A percentile compares a stretch with the other conserved stretches of the same genome.
Conservation (phyloP, 2,113 vertebrate species). For the Pomatorhinus ruficollis region DNA sequence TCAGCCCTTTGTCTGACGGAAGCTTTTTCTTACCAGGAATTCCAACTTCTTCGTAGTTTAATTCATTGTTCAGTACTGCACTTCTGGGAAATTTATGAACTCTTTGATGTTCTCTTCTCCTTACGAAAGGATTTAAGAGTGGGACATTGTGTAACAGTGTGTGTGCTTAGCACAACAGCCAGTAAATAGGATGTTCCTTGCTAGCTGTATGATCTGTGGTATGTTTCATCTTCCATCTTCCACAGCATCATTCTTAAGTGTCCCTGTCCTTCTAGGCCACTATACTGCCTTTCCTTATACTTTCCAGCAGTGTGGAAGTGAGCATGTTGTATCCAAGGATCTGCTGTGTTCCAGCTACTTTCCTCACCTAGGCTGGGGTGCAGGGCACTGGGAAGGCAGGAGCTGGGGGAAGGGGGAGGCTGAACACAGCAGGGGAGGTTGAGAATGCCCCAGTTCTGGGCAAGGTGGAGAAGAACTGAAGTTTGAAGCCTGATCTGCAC, state of each 20-base stretch:
- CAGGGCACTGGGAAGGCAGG: rapidly evolving
- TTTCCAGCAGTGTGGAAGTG: neutral
- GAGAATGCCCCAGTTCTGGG: neutral
- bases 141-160: neutral
- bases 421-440: rapidly evolving
- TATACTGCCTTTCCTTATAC: neutral
- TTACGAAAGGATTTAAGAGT: neutral
- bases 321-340: neutral
- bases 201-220: neutral
- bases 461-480: neutral
- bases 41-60: conserved; percentile 34
- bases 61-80: neutral
- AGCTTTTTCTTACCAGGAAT: neutral
- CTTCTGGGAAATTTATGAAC: neutral
- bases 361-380: neutral
- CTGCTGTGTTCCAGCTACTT: neutral
- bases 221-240: neutral
- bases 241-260: neutral
- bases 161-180: neutral
- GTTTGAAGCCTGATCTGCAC: neutral
- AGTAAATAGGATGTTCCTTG: neutral
- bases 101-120: conserved; percentile 20
- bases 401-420: neutral
- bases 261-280: neutral
- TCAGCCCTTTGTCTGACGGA: neutral